Evolutionary conservation across 1,140 invertebrate species (phyloP), one percentile per base, ranked within the genome.

Genomic region (Acromyrmex echinatior): DNA sequence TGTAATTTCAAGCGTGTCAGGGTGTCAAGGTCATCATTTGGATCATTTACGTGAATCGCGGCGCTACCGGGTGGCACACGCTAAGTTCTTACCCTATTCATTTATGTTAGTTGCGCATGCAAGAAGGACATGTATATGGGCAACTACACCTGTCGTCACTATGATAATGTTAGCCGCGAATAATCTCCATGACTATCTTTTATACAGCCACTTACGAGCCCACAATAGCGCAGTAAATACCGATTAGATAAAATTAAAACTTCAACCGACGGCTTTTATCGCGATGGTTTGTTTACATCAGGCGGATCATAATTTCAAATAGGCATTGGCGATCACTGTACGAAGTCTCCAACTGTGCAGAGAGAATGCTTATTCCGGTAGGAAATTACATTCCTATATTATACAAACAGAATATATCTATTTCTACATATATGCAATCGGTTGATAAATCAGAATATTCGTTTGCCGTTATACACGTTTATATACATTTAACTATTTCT

Each of bases 101-200:
- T 91, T 91, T 93, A 91, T 91, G 91, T 90, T 84, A 86, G 86
- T 91, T 91, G 82, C 73, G 91, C 92, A 93, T 93, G 91, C 92
- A 90, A 93, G 76, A 92, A 86, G 86, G 87, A 92, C 91, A 85
- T 90, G 90, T 87, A 92, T 91, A 87, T 86, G 80, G 89, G 88
- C 87, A 91, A 91, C 88, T 92, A 92, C 90, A 91, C 90, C 88
- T 93, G 92, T 92, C 92, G 90, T 88, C 88, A 71, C 86, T 31
- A 86, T 93, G 86, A 93, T 92, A 93, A 90, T 89, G 91, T 88
- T 84, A 65, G 56, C 74, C 68, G 89, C 87, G 84, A 88, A 89
- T 91, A 84, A 90, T 90, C 66, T 87, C 89, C 65, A 86, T 79
- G 88, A 88, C 88, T 91, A 91, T 90, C 90, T 91, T 92, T 92